These are phyloP conservation scores for Chalcosyrphus nemorum DNA, from an alignment of 2,888 invertebrate species.

Conservation along the genomic window DNA sequence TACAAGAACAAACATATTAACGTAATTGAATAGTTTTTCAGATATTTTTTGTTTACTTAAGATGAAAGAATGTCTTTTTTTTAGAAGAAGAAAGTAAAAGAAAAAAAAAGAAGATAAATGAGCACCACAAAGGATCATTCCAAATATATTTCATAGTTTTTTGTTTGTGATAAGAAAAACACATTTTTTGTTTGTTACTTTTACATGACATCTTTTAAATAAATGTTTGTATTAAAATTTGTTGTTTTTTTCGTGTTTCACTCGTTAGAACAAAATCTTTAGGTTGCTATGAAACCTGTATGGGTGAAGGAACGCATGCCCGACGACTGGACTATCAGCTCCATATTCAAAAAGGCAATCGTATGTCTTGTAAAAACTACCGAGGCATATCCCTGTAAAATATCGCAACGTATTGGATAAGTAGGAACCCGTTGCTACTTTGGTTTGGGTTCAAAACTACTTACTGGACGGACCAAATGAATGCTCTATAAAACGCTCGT, in stretches of 20 bases:
- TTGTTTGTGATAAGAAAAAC: constrained; percentile 70
- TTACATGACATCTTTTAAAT: constrained; percentile 73
- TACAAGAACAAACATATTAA: constrained; percentile 66
- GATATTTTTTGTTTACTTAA: constrained; percentile 54
- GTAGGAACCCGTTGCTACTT: no score
- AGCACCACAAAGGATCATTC: constrained; percentile 71
- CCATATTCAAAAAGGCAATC: no score
- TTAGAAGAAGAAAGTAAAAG: constrained; percentile 20
- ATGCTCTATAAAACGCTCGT: no score
- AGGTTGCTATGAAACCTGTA: no score
- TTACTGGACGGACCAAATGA: no score
- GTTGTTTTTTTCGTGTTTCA: neutral
- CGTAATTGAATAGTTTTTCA: constrained; percentile 65
- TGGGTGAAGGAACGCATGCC: no score
- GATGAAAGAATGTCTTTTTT: constrained; percentile 23
- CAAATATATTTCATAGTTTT: constrained; percentile 72
- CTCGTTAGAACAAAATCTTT: no score
- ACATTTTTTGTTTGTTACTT: constrained; percentile 71
- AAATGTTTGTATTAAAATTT: constrained; percentile 68
- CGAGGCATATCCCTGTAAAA: no score
- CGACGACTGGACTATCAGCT: no score
- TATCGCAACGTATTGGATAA: no score
- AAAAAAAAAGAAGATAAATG: constrained; percentile 25
- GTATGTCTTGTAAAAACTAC: no score
- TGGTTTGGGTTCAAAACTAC: no score